phyloP scores from a whole-genome alignment of 1,140 invertebrate genomes.

The Neelides sp. region DNA sequence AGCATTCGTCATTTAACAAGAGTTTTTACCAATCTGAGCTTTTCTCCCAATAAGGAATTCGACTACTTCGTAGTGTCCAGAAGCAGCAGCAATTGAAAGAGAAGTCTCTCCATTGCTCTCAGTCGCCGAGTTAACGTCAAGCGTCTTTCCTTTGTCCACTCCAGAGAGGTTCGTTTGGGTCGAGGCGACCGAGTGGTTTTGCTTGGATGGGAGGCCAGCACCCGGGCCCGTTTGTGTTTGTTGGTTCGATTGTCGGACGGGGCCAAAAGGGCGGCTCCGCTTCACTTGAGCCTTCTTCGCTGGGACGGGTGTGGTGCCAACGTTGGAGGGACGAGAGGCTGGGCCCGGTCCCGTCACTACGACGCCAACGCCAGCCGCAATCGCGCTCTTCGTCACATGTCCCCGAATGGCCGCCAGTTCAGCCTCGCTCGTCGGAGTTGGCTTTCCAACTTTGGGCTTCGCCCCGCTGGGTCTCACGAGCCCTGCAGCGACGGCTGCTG shows the following conservation, averaged over 20 bases:
- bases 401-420: neutral
- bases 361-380: neutral
- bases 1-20: slow-evolving; percentile 1
- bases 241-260: slow-evolving; percentile 19
- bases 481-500: too few species aligned
- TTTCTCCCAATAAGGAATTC: slow-evolving; percentile 75
- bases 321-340: slow-evolving; percentile 9
- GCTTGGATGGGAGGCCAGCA: slow-evolving; percentile 12
- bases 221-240: slow-evolving; percentile 23
- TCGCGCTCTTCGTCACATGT: neutral
- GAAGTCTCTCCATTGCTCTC: slow-evolving; percentile 98
- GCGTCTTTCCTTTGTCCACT: slow-evolving; percentile 18
- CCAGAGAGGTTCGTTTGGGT: slow-evolving; percentile 20
- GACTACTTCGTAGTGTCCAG: slow-evolving; percentile 90
- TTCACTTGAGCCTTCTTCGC: slow-evolving; percentile 27
- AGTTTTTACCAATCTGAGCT: slow-evolving; percentile 73
- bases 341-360: slow-evolving; percentile 1
- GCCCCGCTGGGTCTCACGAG: neutral
- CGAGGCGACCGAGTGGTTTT: slow-evolving; percentile 26
- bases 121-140: slow-evolving; percentile 88
- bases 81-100: slow-evolving; percentile 89
- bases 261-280: slow-evolving; percentile 26
- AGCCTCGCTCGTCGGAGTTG: slow-evolving; percentile 6
- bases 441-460: neutral
- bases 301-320: slow-evolving; percentile 8